Conservation (phyloP, 2,888 invertebrate species). For the Scaptomyza parva region DNA sequence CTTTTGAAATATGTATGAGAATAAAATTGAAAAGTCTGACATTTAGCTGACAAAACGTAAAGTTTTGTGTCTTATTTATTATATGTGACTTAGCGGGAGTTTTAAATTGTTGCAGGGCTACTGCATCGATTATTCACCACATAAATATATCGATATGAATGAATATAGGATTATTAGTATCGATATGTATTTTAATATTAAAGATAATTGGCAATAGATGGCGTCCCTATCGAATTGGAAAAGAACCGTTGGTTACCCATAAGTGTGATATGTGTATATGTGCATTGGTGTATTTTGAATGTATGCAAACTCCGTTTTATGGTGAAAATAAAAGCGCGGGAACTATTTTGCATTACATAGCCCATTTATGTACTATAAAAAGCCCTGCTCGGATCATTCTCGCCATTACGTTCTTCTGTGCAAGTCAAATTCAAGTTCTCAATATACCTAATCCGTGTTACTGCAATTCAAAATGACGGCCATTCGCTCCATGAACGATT, state of each 20-base stretch:
- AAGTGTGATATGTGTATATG: neutral
- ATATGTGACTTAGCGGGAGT: neutral
- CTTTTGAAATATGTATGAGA: conserved; percentile 5
- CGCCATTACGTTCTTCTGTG: neutral
- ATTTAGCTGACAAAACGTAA: neutral
- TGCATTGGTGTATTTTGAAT: conserved; percentile 2
- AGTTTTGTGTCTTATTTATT: neutral
- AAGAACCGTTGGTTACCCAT: conserved; percentile 29
- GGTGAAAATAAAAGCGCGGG: conserved; percentile 22
- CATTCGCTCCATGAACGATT: conserved; percentile 59
- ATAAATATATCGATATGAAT: neutral
- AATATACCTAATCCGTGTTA: neutral
- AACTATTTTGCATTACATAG: conserved; percentile 1
- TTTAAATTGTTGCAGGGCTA: neutral
- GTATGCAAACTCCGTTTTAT: conserved; percentile 9
- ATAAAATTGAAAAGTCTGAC: neutral
- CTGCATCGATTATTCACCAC: neutral
- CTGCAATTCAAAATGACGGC: conserved; percentile 27
- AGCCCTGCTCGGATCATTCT: no score
- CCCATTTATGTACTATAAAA: conserved; percentile 11
- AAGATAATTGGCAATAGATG: neutral
- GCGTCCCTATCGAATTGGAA: conserved; percentile 17
- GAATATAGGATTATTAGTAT: neutral
- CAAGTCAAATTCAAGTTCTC: neutral
- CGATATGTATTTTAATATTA: neutral